These are phyloP conservation scores for Myotis davidii DNA, from an alignment of 2,113 vertebrate species.

Conservation along the genomic window DNA sequence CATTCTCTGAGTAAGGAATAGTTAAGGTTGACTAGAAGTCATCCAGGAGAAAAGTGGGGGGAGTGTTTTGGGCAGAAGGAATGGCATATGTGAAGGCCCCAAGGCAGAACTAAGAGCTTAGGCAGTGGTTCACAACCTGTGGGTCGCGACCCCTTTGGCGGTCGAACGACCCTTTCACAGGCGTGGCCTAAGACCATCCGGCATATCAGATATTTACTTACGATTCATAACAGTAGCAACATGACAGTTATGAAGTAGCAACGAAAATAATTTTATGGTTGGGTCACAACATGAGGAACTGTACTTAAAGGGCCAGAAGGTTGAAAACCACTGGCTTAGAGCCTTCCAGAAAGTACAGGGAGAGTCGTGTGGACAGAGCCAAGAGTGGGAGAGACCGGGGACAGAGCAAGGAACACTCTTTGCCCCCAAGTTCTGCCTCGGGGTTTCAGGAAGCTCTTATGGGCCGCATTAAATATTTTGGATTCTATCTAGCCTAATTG, in stretches of 20 bases:
- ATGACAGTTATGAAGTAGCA: too few relatives aligned
- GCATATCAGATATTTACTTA: too few relatives aligned
- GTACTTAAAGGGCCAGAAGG: too few relatives aligned
- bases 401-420: neutral
- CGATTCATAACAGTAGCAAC: too few relatives aligned
- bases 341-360: neutral
- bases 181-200: too few relatives aligned
- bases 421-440: too few relatives aligned
- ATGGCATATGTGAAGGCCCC: neutral
- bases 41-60: neutral
- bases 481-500: neutral
- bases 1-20: neutral
- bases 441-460: too few relatives aligned
- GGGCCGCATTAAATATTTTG: neutral
- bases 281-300: too few relatives aligned
- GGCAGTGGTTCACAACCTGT: too few relatives aligned
- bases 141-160: too few relatives aligned
- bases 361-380: neutral
- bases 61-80: neutral
- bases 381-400: neutral
- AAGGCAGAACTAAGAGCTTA: neutral
- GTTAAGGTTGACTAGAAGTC: neutral
- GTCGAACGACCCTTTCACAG: too few relatives aligned
- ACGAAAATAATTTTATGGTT: too few relatives aligned
- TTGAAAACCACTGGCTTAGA: neutral